These are phyloP conservation scores for Bugula neritina DNA, from an alignment of 2,888 invertebrate species.

Conservation along the genomic window DNA sequence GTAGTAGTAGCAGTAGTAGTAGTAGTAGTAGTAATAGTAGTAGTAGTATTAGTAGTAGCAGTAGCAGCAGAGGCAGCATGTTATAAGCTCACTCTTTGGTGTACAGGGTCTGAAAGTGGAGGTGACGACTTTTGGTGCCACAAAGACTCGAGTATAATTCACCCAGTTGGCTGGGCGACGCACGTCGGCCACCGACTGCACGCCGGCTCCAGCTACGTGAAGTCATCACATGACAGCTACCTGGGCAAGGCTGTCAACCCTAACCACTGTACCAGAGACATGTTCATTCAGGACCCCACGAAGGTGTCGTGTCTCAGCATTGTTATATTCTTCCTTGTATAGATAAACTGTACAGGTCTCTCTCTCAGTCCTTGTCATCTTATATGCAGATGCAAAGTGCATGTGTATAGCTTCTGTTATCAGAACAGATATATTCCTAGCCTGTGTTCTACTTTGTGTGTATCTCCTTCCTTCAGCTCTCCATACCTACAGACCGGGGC, in stretches of 20 bases:
- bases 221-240: slow-evolving; percentile 17
- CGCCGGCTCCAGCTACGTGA: slow-evolving; percentile 61
- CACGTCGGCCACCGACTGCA: slow-evolving; percentile 67
- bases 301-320: too few relatives aligned
- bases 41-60: not conserved
- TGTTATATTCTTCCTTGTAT: too few relatives aligned
- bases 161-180: slow-evolving; percentile 94
- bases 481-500: not conserved
- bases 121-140: slow-evolving; percentile 85
- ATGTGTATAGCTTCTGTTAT: too few relatives aligned
- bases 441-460: too few relatives aligned
- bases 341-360: too few relatives aligned
- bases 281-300: not conserved
- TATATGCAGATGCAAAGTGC: too few relatives aligned
- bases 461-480: too few relatives aligned
- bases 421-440: too few relatives aligned
- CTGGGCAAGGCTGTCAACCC: not conserved
- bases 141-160: slow-evolving; percentile 85
- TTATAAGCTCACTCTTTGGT: too few relatives aligned
- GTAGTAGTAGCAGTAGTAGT: not conserved
- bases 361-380: too few relatives aligned
- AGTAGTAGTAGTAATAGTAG: slow-evolving; percentile 44
- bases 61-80: not conserved
- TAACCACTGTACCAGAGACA: not conserved
- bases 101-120: slow-evolving; percentile 32